Conservation (phyloP, 2,113 vertebrate genomes). For the Merops nubicus region DNA sequence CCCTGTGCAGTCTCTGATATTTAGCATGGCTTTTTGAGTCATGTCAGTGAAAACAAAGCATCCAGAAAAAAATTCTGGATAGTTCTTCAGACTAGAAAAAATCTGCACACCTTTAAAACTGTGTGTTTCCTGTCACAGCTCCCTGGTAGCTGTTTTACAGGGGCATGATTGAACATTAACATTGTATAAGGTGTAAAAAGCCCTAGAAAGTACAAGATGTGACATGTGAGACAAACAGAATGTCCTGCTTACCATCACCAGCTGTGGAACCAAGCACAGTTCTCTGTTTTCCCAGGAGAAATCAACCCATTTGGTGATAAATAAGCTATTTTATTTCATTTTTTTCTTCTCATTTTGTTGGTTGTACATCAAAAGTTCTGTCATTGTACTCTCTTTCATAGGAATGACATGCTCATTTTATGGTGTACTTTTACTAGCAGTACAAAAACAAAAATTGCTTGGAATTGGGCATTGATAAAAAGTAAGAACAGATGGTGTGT, state of each 20-base stretch:
- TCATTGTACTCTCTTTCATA: neutral
- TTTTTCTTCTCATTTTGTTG: neutral
- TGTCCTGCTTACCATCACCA: neutral
- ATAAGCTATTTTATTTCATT: neutral
- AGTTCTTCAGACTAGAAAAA: neutral
- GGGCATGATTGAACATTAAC: neutral
- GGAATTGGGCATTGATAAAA: slow-evolving; percentile 5
- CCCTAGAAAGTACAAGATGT: neutral
- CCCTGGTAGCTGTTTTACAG: neutral
- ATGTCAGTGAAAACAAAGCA: neutral
- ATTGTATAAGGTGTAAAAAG: neutral
- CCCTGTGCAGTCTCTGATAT: neutral
- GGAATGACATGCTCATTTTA: neutral
- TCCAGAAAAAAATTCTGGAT: neutral
- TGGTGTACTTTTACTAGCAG: neutral
- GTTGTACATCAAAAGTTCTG: neutral
- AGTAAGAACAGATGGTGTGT: neutral
- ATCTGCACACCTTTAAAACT: neutral
- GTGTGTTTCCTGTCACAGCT: neutral
- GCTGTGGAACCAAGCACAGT: neutral
- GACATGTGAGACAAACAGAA: neutral
- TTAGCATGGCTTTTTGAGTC: neutral
- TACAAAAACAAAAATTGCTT: neutral
- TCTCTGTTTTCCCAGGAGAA: neutral
- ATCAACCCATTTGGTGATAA: neutral